Percentiles rank a stretch among this genome's conserved stretches.
Conservation (phyloP, 2,113 vertebrate genomes). For the Lasiurus borealis region DNA sequence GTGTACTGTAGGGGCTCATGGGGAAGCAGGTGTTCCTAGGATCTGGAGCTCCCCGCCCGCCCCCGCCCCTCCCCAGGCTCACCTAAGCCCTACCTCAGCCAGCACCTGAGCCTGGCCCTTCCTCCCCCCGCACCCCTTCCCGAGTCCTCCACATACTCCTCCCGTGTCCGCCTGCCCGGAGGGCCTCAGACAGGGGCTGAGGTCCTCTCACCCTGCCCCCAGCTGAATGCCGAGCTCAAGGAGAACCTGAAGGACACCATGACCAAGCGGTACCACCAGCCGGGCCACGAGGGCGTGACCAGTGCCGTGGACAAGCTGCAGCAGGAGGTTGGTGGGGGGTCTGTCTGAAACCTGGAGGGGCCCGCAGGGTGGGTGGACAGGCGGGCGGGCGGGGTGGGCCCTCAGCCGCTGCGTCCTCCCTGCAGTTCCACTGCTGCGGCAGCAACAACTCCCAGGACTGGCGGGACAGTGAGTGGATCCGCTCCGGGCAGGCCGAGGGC, state of each 20-base stretch:
- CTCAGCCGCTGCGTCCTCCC: neutral
- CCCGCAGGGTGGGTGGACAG: neutral
- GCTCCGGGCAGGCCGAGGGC: constrained; percentile 63
- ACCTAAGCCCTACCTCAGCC: accelerated
- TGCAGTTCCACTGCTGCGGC: constrained; percentile 96
- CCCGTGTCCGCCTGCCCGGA: accelerated
- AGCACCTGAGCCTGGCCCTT: neutral
- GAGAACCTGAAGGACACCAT: constrained; percentile 94
- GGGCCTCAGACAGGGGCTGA: neutral
- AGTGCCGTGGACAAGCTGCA: constrained; percentile 95
- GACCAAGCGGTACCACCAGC: constrained; percentile 92
- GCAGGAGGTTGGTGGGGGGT: constrained; percentile 90
- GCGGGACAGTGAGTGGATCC: constrained; percentile 92
- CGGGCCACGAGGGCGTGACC: constrained; percentile 91
- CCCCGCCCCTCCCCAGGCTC: neutral
- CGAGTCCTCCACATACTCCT: neutral
- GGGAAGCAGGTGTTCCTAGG: neutral
- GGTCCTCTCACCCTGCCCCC: neutral
- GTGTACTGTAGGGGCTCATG: neutral
- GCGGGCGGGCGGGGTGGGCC: no score
- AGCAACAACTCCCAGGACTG: constrained; percentile 96
- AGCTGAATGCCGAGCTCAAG: constrained; percentile 95
- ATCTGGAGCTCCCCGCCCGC: neutral
- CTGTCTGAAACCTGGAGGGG: neutral
- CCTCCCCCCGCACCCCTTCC: no score